Base-by-base conservation (phyloP, 2,888 invertebrate species). In the Phlogophora meticulosa region DNA sequence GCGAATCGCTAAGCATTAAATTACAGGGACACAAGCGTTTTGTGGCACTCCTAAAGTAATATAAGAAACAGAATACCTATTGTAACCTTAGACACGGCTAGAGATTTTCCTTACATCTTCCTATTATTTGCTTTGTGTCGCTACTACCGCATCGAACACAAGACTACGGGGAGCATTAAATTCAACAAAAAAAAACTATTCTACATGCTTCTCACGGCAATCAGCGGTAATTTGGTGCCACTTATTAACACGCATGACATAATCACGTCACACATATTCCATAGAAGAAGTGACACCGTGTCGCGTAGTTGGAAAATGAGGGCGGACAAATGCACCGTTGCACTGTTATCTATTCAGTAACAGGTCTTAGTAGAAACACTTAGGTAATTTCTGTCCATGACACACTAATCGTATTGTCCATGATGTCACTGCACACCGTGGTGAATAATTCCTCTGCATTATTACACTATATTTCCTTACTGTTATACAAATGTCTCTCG, bases 341-440 rank as follows among this genome's bases (percentile, higher is more conserved):
- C 76, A 69, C 24, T 58, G 45, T 62, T 76, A 72, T 72, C 61
- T 72, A 72, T 79, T 58, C 51, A 72, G 62, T 69, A 52, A 65
- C 66, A 49, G 36, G 57, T 78, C 55, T 55, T 24, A 34, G 36
- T 72, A 20, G 52, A 42, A 58, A 67, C 72, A 67, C 74, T 74
- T 79, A 63, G 68, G 79, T 78, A 81, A 83, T 84, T 77, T 77
- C 72, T 74, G 82, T 65, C 85, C 87, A 77, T 88, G 87, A 85
- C 87, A 86, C 64, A 84, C 67, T 84, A 83, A 85, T 81, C 73
- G 63, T 42, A 64, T 71, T 64, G 67, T 67, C 63, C 58, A 77
- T 89, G 87, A 88, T 87, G 86, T 88, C 88, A 87, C 68, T 72
- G 15, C 52, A 43, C 70, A 62, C 62, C 57, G 72, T 52, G 58